Evolutionary conservation across 2,113 vertebrate species (phyloP).

Genomic region (Stomatorhinus ivindoensis): DNA sequence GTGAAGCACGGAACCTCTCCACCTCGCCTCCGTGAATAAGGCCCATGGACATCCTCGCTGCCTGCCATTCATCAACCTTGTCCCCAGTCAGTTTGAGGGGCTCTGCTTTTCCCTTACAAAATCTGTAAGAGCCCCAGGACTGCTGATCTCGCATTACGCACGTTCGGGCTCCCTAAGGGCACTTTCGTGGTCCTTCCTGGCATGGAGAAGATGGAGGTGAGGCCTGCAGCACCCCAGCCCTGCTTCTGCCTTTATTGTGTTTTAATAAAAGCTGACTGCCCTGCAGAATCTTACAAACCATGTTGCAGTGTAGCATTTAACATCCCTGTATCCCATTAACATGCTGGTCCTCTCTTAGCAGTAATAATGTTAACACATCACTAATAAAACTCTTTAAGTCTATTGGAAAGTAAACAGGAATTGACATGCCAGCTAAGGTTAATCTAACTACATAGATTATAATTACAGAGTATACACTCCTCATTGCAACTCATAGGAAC

Average conservation of each 20-base stretch:
- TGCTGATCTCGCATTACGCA: not conserved
- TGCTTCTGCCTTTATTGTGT: not conserved
- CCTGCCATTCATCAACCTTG: slow-evolving; percentile 54
- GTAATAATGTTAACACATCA: not conserved
- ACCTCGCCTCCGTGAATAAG: slow-evolving; percentile 52
- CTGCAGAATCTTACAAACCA: not conserved
- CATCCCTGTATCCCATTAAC: not conserved
- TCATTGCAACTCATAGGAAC: not conserved
- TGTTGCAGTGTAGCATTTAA: not conserved
- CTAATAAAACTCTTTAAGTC: not conserved
- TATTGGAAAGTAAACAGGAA: not conserved
- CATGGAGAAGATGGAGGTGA: not conserved
- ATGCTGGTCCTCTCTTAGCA: not conserved
- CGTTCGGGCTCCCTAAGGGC: not conserved
- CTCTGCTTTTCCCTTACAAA: slow-evolving; percentile 12
- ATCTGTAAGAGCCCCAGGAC: not conserved
- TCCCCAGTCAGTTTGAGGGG: slow-evolving; percentile 31
- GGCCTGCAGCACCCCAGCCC: not conserved
- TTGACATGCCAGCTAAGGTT: not conserved
- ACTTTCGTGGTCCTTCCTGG: not conserved
- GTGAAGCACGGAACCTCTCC: slow-evolving; percentile 34
- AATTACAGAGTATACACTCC: not conserved
- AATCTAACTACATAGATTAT: not conserved
- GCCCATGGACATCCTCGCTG: slow-evolving; percentile 35
- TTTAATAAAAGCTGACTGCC: not conserved